A percentile compares a stretch with the other conserved stretches of the same genome.
Evolutionary conservation across 2,113 vertebrate species (phyloP).

Genomic region (Tapirus terrestris): DNA sequence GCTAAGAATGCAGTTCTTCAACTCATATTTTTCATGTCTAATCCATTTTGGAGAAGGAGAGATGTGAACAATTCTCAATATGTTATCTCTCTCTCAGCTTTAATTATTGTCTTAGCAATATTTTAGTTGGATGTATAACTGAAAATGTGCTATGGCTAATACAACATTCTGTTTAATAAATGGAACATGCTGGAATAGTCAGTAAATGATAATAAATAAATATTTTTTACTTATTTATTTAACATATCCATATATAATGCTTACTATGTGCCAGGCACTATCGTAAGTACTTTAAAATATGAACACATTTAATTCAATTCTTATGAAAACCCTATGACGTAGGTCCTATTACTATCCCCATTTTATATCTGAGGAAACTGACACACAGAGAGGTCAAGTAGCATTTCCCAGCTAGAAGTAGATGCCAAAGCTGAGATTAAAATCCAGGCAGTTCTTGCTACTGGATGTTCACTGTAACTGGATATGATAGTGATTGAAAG

Average conservation of each 20-base stretch:
- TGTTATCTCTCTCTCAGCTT: slow-evolving; percentile 3
- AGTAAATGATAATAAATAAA: neutral
- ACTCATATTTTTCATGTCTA: neutral
- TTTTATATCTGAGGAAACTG: neutral
- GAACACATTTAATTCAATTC: neutral
- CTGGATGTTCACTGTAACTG: neutral
- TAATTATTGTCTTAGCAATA: slow-evolving; percentile 16
- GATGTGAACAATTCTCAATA: neutral
- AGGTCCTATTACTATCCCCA: neutral
- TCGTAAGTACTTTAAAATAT: neutral
- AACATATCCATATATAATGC: neutral
- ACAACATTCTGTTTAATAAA: neutral
- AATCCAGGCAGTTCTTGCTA: neutral
- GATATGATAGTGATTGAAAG: neutral
- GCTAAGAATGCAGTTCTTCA: neutral
- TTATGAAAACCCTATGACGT: neutral
- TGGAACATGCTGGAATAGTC: neutral
- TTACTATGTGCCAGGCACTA: neutral
- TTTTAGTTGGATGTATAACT: slow-evolving; percentile 10
- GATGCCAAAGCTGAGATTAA: neutral
- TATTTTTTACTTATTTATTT: neutral
- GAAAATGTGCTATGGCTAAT: neutral
- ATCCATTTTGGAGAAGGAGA: neutral
- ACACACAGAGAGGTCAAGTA: neutral
- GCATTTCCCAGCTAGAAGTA: neutral